A percentile compares a stretch with the other conserved stretches of the same genome.
Conservation (phyloP, 2,797 vertebrate genomes). For the Tiaroga cobitis region DNA sequence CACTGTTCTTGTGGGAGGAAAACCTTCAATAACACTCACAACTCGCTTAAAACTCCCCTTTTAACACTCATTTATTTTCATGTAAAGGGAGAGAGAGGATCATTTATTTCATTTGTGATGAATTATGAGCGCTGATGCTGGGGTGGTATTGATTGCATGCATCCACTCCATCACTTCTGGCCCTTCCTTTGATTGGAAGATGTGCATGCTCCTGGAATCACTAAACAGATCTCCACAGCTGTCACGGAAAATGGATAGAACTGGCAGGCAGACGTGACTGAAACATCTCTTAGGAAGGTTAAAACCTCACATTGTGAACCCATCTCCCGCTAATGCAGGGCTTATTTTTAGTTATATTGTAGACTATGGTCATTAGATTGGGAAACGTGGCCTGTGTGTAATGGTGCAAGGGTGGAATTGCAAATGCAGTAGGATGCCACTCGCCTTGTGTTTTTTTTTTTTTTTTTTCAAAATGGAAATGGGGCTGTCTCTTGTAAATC, state of each 20-base stretch:
- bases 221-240: slow-evolving; percentile 29
- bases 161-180: slow-evolving; percentile 44
- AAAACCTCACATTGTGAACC: slow-evolving; percentile 40
- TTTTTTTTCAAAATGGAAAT: slow-evolving; percentile 32
- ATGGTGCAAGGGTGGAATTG: slow-evolving; percentile 26
- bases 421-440: background rate
- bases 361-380: slow-evolving; percentile 40
- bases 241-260: slow-evolving; percentile 7
- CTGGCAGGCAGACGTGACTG: slow-evolving; percentile 28
- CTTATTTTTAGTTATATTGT: slow-evolving; percentile 38
- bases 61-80: slow-evolving; percentile 42
- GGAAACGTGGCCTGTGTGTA: slow-evolving; percentile 16
- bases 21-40: slow-evolving; percentile 11
- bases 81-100: slow-evolving; percentile 4
- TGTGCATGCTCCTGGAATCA: slow-evolving; percentile 30
- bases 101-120: slow-evolving; percentile 46
- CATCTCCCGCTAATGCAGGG: slow-evolving; percentile 22
- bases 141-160: slow-evolving; percentile 39
- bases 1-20: slow-evolving; percentile 2
- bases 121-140: slow-evolving; percentile 28
- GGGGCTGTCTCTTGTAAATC: slow-evolving; percentile 19
- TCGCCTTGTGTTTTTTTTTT: background rate
- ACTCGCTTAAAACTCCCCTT: slow-evolving; percentile 18
- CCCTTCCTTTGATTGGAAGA: slow-evolving; percentile 43
- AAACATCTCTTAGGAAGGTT: slow-evolving; percentile 42